These are phyloP conservation scores for Epinotia ramella DNA, from an alignment of 2,888 invertebrate genomes.

Conservation along the genomic window DNA sequence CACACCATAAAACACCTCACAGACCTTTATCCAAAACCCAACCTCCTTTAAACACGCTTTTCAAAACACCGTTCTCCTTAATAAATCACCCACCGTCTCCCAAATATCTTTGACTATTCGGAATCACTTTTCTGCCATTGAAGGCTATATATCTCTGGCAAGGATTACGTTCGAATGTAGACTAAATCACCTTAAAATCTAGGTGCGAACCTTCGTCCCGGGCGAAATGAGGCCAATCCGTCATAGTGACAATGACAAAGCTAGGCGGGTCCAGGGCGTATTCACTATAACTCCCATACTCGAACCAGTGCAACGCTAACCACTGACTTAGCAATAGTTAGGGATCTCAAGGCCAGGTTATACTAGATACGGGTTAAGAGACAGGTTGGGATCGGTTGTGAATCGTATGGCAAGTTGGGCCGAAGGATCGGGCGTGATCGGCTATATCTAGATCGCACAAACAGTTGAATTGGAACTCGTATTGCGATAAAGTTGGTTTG, in stretches of 20 bases:
- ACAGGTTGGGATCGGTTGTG: not conserved
- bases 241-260: conserved; percentile 73
- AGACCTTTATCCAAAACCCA: conserved; percentile 22
- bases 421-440: conserved; percentile 25
- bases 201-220: conserved; percentile 46
- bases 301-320: not conserved
- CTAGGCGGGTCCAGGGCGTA: conserved; percentile 45
- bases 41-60: conserved; percentile 34
- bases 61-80: conserved; percentile 36
- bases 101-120: conserved; percentile 44
- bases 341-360: not conserved
- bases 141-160: conserved; percentile 43
- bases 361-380: not conserved
- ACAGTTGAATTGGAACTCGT: conserved; percentile 24
- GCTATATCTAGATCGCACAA: conserved; percentile 33
- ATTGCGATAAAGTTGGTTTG: conserved; percentile 37
- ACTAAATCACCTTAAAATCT: conserved; percentile 54
- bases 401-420: not conserved
- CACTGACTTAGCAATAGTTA: not conserved
- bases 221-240: conserved; percentile 63
- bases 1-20: conserved; percentile 12
- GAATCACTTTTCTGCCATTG: conserved; percentile 45
- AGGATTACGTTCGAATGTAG: conserved; percentile 44
- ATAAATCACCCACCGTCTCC: conserved; percentile 37
- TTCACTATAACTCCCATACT: not conserved